Evolutionary conservation across 1,140 invertebrate genomes (phyloP), one percentile per base, ranked within the genome.

Genomic region (Diabrotica virgifera): DNA sequence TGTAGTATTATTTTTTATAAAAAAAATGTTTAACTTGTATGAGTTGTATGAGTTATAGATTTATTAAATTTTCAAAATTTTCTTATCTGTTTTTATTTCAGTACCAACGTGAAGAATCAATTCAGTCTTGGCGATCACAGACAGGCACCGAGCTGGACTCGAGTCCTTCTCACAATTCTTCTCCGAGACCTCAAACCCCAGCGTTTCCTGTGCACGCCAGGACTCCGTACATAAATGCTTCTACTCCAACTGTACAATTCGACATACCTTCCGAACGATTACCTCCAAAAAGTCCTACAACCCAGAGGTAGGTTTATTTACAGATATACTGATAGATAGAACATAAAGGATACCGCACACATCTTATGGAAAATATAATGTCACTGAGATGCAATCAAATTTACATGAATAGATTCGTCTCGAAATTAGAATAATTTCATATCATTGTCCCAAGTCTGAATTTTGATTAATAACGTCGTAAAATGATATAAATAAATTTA

Each of bases 171-270:
- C 80, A 61, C 70, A 80, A 66, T 78, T 80, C 65, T 73, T 82
- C 74, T 72, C 80, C 78, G 79, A 85, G 93, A 62, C 91, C 92
- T 14, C 89, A 92, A 77, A 96, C 94, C 4, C 94, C 94, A 13
- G 90, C 90, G 52, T 96, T 96, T 82, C 94, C 94, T 40, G 91
- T 94, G 14, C 89, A 91, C 71, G 92, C 93, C 36, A 86, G 92
- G 68, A 95, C 94, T 3, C 93, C 93, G 0, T 95, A 95, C 82
- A 68, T 68, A 11, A 89, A 86, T 75, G 81, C 82, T 58, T 82
- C 82, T 36, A 83, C 85, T 62, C 85, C 87, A 36, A 85, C 86
- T 65, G 80, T 85, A 67, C 82, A 84, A 67, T 83, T 83, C 68
- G 81, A 80, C 74, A 77, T 78, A 70, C 82, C 81, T 72, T 85